Evolutionary conservation across 1,140 invertebrate species (phyloP).

Genomic region (Lepidurus arcticus): DNA sequence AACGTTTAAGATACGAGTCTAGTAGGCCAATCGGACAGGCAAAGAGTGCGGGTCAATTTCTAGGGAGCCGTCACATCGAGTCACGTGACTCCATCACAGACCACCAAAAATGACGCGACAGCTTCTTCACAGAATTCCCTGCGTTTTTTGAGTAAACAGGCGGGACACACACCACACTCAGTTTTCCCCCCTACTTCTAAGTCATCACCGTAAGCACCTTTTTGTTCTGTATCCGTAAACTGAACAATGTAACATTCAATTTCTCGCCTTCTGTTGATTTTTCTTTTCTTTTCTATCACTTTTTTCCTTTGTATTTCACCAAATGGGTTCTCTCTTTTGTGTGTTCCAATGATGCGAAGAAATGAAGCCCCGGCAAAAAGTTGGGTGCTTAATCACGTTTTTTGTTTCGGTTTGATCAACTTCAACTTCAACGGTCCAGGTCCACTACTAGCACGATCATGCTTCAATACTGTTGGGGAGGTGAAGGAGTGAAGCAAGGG

Average conservation of each 20-base stretch:
- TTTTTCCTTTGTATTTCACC: neutral
- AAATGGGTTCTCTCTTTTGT: neutral
- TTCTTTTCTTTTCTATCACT: neutral
- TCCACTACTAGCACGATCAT: conserved; percentile 7
- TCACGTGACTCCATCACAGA: neutral
- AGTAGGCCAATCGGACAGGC: too few species aligned
- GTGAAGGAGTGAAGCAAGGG: conserved; percentile 2
- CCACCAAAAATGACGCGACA: neutral
- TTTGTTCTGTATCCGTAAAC: neutral
- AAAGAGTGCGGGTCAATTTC: neutral
- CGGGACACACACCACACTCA: too few species aligned
- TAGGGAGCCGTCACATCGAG: neutral
- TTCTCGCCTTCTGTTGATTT: neutral
- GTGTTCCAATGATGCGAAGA: conserved; percentile 1
- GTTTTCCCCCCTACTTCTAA: neutral
- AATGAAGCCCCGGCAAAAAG: conserved; percentile 3
- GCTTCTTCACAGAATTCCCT: conserved; percentile 2
- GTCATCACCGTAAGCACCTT: neutral
- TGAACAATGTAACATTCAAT: too few species aligned
- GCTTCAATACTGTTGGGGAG: conserved; percentile 9
- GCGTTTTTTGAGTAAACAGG: neutral
- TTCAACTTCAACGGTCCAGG: neutral
- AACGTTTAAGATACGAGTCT: too few species aligned
- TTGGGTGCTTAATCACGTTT: conserved; percentile 19
- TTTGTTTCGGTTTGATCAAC: conserved; percentile 1